Percentiles rank a stretch among this genome's conserved stretches.
These are phyloP conservation scores for Amaurobius ferox DNA, from an alignment of 2,888 invertebrate genomes.

Conservation along the genomic window DNA sequence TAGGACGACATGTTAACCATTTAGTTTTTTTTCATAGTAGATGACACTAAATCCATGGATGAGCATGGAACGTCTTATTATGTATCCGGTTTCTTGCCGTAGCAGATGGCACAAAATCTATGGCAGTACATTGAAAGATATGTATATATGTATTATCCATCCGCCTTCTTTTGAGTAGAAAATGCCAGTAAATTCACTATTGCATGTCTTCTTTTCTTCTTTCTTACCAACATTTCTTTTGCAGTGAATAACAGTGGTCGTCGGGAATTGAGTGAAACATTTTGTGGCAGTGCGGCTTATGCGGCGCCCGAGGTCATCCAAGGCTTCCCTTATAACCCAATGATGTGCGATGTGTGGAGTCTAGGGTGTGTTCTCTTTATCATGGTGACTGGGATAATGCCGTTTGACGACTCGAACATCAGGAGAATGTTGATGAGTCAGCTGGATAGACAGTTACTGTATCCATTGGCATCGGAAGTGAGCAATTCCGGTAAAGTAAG, in stretches of 20 bases:
- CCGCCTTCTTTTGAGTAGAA: too few relatives aligned
- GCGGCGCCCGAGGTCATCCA: constrained; percentile 90
- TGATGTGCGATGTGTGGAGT: constrained; percentile 88
- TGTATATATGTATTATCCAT: too few relatives aligned
- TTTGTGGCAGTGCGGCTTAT: constrained; percentile 92
- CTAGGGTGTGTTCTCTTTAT: constrained; percentile 88
- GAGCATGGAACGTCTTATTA: too few relatives aligned
- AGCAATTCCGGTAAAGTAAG: constrained; percentile 13
- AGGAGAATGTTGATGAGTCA: constrained; percentile 88
- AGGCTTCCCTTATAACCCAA: constrained; percentile 85
- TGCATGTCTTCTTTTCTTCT: too few relatives aligned
- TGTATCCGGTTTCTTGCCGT: too few relatives aligned
- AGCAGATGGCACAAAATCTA: too few relatives aligned
- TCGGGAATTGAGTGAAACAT: constrained; percentile 87
- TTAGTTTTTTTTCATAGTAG: too few relatives aligned
- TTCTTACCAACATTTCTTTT: too few relatives aligned
- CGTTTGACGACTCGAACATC: constrained; percentile 87
- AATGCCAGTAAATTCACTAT: too few relatives aligned
- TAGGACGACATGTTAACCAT: too few relatives aligned
- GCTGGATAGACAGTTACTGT: constrained; percentile 28
- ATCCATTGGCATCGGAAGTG: constrained; percentile 1
- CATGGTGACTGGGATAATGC: constrained; percentile 89
- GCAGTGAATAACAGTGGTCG: constrained; percentile 81
- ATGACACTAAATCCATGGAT: too few relatives aligned
- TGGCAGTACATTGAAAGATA: too few relatives aligned